Evolutionary conservation across 2,797 vertebrate genomes (phyloP), one percentile per base, ranked within the genome.

Genomic region (Myotis findleyi): DNA sequence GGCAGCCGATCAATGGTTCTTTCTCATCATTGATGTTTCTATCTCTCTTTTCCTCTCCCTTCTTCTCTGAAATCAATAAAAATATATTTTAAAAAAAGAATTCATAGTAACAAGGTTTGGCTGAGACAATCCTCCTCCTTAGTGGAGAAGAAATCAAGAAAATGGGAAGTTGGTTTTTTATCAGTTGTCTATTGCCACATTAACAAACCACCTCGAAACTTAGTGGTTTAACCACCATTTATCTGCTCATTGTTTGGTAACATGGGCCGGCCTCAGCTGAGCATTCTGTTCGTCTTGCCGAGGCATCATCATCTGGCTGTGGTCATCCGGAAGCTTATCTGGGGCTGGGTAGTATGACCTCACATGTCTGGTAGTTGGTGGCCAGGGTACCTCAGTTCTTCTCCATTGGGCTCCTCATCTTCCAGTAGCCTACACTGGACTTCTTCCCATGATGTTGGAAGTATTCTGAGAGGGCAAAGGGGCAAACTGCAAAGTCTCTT

Each of bases 141-240:
- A 53, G 36, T 33, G 36, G 57, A 86, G 73, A 85, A 88, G 38
- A 87, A 85, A 93, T 36, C 47, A 51, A 82, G 36, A 33, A 83
- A 53, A 79, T 38, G 38, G 75, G 36, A 79, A 79, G 18, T 41
- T 73, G 30, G 23, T 91, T 89, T 91, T 89, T 81, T 92, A 33
- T 92, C 30, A 41, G 53, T 36, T 38, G 47, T 55, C 51, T 77
- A 38, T n/a, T 80, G 44, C 44, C 27, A 66, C 41, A 27, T 87
- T 79, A 94, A 83, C 36, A 69, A 83, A 53, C 21, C 20, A 68
- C 38, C 27, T 49, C 64, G 23, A 82, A 94, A 90, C 30, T 66
- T 21, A 59, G 23, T 59, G n/a, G 14, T 49, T 87, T 87, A 59
- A 68, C 11, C 21, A 87, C 17, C 30, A 36, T 59, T 87, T 84